Evolutionary conservation across 2,113 vertebrate genomes (phyloP).

Genomic region (Okapia johnstoni): DNA sequence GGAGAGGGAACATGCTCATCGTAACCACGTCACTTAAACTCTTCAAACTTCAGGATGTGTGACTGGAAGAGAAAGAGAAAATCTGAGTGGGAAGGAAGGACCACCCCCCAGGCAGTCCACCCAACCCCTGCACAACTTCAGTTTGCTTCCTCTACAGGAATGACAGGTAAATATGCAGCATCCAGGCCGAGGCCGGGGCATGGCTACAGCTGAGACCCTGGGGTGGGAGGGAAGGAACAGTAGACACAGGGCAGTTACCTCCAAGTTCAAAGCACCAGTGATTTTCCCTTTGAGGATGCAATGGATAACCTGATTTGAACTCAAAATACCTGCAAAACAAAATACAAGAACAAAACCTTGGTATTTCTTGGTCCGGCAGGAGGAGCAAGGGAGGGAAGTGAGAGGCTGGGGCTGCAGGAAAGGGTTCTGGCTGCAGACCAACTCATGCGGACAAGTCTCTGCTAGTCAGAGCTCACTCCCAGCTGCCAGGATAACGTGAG

Average conservation of each 20-base stretch:
- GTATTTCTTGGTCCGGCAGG: neutral
- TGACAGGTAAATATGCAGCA: neutral
- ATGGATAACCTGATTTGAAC: accelerated
- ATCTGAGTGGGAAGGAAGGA: neutral
- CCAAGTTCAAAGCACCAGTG: neutral
- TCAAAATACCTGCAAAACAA: neutral
- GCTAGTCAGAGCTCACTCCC: neutral
- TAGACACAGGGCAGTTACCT: neutral
- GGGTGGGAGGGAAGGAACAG: neutral
- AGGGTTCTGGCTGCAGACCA: neutral
- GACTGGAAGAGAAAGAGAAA: neutral
- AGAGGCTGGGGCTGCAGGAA: neutral
- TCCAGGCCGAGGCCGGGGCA: neutral
- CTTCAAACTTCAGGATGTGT: neutral
- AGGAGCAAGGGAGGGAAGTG: neutral
- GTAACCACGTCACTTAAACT: neutral
- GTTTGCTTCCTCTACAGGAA: neutral
- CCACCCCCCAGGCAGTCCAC: accelerated
- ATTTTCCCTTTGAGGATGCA: neutral
- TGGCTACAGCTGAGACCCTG: neutral
- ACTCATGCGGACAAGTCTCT: neutral
- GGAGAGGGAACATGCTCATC: neutral
- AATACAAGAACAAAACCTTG: neutral
- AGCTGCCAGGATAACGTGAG: neutral
- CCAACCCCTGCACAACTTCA: neutral